Percentiles rank a stretch among this genome's conserved stretches.
Evolutionary conservation across 2,888 invertebrate species (phyloP).

Genomic region (Spatulosminthurus flaviceps): DNA sequence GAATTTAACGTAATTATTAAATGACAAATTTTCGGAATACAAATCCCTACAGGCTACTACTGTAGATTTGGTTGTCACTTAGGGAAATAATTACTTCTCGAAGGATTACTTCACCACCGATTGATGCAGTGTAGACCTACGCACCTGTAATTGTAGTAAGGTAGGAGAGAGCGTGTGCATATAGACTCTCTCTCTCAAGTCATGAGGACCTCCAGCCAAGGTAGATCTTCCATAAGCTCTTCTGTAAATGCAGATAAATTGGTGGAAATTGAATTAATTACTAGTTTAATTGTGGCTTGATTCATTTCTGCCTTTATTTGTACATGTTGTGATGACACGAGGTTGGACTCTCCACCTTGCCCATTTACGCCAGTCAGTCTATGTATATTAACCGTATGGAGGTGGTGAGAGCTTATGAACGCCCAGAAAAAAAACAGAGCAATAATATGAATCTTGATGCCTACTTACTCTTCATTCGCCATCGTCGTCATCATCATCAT

Average conservation of each 20-base stretch:
- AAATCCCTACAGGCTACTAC: no score
- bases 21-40: no score
- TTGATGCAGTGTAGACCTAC: no score
- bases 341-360: conserved; percentile 37
- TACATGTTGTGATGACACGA: conserved; percentile 41
- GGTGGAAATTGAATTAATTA: conserved; percentile 29
- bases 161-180: no score
- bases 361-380: conserved; percentile 23
- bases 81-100: no score
- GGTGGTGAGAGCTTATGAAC: conserved; percentile 31
- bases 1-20: no score
- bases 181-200: no score
- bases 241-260: neutral
- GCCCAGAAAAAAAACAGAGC: conserved; percentile 39
- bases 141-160: no score
- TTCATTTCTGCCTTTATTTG: conserved; percentile 34
- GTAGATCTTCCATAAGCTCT: neutral
- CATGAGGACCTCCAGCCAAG: neutral
- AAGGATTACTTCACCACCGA: no score
- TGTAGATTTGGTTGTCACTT: no score
- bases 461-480: neutral
- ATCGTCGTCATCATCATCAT: neutral
- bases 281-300: conserved; percentile 31
- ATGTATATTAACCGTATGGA: neutral
- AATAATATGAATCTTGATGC: neutral